Conservation (phyloP, 2,113 vertebrate species). For the Pangasianodon hypophthalmus region DNA sequence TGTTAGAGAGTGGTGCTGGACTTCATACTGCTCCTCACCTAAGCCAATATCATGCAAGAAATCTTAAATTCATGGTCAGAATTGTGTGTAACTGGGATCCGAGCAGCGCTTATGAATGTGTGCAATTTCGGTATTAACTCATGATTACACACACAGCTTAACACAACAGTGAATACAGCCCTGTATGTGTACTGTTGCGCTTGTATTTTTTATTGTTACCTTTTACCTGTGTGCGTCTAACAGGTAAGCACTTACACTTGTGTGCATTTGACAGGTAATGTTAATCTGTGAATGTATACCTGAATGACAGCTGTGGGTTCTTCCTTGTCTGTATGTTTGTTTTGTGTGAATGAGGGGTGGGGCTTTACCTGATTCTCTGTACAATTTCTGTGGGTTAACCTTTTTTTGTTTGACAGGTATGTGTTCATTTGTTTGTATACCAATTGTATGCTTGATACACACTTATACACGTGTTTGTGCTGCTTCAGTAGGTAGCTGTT, state of each 20-base stretch:
- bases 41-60: too few relatives aligned
- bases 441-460: not conserved
- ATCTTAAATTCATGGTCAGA: too few relatives aligned
- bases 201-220: not conserved
- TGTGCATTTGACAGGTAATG: not conserved
- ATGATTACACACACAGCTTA: too few relatives aligned
- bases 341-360: not conserved
- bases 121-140: too few relatives aligned
- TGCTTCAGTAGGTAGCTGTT: not conserved
- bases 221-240: not conserved
- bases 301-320: not conserved
- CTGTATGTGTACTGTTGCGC: not conserved
- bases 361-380: constrained; percentile 41
- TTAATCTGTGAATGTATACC: not conserved
- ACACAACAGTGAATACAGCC: too few relatives aligned
- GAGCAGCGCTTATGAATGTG: too few relatives aligned
- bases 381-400: constrained; percentile 8
- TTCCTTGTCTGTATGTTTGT: not conserved
- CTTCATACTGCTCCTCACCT: too few relatives aligned
- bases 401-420: not conserved
- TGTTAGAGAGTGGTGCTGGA: too few relatives aligned
- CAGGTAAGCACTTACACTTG: not conserved
- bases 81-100: too few relatives aligned
- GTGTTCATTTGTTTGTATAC: too few relatives aligned
- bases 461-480: not conserved